A percentile compares a stretch with the other conserved stretches of the same genome.
Conservation (phyloP, 2,113 vertebrate genomes). For the Galemys pyrenaicus region DNA sequence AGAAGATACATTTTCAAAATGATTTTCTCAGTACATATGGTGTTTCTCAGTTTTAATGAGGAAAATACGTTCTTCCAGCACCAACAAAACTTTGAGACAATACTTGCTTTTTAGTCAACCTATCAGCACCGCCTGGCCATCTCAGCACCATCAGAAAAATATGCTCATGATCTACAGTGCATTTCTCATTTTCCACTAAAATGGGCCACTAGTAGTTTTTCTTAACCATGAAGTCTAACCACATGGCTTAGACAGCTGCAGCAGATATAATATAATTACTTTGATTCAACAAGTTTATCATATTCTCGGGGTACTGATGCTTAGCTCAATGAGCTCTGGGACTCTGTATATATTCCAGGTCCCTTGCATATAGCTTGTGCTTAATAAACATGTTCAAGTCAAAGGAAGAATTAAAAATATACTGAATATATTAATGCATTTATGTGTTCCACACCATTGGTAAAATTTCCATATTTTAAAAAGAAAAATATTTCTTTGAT, state of each 20-base stretch:
- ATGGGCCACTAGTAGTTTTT: neutral
- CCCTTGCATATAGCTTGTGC: neutral
- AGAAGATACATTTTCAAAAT: neutral
- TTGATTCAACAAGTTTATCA: neutral
- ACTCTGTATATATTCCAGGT: neutral
- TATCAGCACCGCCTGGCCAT: neutral
- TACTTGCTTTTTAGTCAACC: neutral
- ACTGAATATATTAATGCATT: neutral
- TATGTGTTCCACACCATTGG: neutral
- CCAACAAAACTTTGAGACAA: neutral
- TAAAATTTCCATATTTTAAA: neutral
- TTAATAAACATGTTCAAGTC: neutral
- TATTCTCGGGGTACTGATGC: neutral
- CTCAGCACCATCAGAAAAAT: neutral
- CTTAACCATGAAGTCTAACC: neutral
- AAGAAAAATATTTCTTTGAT: neutral
- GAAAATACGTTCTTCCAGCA: neutral
- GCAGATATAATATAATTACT: fast-evolving
- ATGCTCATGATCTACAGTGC: neutral
- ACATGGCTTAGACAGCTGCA: neutral
- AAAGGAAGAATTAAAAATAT: neutral
- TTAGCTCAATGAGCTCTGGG: neutral
- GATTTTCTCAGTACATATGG: neutral
- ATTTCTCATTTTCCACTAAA: neutral
- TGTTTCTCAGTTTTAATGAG: neutral